phyloP scores from a whole-genome alignment of 2,113 vertebrate genomes.

The Dendrocopos noguchii region DNA sequence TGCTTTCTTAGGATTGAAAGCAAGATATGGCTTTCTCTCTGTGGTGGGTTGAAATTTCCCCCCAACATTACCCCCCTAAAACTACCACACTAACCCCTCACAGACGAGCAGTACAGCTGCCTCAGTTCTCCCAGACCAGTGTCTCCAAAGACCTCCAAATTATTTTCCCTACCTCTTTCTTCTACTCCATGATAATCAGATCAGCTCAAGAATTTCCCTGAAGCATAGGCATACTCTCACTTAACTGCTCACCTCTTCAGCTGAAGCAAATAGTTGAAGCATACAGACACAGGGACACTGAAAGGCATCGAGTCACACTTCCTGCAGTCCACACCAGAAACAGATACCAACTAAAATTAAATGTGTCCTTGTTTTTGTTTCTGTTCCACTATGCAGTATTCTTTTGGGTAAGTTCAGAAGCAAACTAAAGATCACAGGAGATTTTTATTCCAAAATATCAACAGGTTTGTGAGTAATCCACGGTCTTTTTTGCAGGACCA shows the following conservation, averaged over 20 bases:
- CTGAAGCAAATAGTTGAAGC: background rate
- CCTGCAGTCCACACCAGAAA: background rate
- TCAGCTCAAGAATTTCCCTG: background rate
- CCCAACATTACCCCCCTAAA: too few species aligned
- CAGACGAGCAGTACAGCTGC: background rate
- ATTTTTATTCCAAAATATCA: background rate
- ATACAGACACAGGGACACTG: background rate
- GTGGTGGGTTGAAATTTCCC: too few species aligned
- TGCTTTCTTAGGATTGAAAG: background rate
- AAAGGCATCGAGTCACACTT: background rate
- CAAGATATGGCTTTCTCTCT: background rate
- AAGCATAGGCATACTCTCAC: background rate
- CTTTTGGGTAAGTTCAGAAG: background rate
- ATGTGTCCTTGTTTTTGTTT: background rate
- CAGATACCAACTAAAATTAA: background rate
- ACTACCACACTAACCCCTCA: background rate
- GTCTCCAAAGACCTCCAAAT: background rate
- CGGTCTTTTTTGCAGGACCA: background rate
- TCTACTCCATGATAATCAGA: background rate
- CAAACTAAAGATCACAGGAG: background rate
- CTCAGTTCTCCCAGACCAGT: background rate
- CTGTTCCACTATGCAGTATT: background rate
- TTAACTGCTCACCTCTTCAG: background rate
- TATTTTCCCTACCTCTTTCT: background rate
- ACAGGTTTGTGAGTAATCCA: background rate